These are phyloP conservation scores for Bubo bubo DNA, from an alignment of 2,113 vertebrate species.

Conservation along the genomic window DNA sequence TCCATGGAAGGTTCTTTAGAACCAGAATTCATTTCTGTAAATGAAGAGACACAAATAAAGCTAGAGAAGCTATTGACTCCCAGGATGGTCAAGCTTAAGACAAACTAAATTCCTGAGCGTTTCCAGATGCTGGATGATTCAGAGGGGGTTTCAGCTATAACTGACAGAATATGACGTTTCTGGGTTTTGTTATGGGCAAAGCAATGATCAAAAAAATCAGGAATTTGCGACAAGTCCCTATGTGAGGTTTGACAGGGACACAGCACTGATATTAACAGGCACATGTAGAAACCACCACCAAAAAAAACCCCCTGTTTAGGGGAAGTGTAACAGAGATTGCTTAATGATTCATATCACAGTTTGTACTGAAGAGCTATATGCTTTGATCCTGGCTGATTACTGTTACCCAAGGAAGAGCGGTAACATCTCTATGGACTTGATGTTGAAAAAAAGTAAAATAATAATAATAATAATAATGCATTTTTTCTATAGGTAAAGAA, in stretches of 20 bases:
- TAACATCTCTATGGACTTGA: neutral
- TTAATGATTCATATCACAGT: neutral
- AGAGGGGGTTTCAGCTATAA: neutral
- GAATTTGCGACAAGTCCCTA: neutral
- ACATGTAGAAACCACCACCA: neutral
- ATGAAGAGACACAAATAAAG: neutral
- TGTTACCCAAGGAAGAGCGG: neutral
- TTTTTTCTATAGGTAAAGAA: constrained; percentile 75
- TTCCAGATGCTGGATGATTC: neutral
- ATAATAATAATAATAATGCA: constrained; percentile 3
- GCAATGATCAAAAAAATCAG: neutral
- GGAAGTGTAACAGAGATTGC: neutral
- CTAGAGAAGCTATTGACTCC: neutral
- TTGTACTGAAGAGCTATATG: neutral
- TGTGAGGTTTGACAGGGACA: neutral
- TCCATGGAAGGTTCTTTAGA: neutral
- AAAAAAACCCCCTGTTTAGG: neutral
- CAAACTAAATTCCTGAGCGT: neutral
- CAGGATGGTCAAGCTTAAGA: neutral
- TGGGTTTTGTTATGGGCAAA: neutral
- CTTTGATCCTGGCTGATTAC: neutral
- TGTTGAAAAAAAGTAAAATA: constrained; percentile 7
- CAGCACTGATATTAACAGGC: neutral
- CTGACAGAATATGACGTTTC: neutral
- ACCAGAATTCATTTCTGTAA: neutral